These are phyloP conservation scores for Campopleginae sp. DNA, from an alignment of 2,888 invertebrate species.

Conservation along the genomic window DNA sequence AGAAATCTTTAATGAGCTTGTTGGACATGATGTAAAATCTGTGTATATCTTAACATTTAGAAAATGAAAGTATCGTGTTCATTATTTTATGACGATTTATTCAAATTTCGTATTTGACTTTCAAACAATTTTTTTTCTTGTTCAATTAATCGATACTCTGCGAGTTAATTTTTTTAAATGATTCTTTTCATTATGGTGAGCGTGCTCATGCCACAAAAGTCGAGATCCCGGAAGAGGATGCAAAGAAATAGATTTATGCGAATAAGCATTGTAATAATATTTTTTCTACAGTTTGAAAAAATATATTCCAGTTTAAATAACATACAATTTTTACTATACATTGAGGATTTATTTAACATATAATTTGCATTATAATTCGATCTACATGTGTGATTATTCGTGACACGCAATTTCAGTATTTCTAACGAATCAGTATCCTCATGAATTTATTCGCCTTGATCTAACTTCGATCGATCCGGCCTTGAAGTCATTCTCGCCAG, in stretches of 20 bases:
- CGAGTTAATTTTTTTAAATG: neutral
- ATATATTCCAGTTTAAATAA: neutral
- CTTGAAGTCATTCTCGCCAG: conserved; percentile 36
- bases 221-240: conserved; percentile 28
- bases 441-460: conserved; percentile 21
- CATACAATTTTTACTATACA: neutral
- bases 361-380: conserved; percentile 41
- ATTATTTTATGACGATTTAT: neutral
- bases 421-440: neutral
- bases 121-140: neutral
- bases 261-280: neutral
- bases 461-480: conserved; percentile 12
- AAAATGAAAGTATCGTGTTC: neutral
- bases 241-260: conserved; percentile 11
- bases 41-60: neutral
- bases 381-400: conserved; percentile 43
- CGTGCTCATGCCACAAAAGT: neutral
- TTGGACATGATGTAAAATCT: neutral
- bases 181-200: neutral
- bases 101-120: neutral
- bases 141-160: neutral
- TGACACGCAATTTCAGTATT: conserved; percentile 14
- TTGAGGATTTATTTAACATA: neutral
- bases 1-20: neutral
- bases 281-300: neutral